phyloP scores from a whole-genome alignment of 2,113 vertebrate genomes.

The Octodon degus region DNA sequence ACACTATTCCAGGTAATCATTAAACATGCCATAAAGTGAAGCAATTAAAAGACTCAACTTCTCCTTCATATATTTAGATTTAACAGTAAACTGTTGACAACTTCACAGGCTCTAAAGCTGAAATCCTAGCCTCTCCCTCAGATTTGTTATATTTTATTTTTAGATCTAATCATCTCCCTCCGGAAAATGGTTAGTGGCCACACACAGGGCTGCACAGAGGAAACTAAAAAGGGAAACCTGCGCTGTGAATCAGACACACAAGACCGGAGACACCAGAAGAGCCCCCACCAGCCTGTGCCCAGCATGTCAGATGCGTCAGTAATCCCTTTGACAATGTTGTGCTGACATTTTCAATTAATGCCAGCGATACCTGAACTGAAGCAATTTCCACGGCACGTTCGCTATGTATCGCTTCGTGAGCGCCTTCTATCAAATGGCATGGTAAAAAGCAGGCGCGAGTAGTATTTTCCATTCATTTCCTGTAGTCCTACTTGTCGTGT shows the following conservation, averaged over 20 bases:
- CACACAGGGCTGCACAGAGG: slow-evolving; percentile 78
- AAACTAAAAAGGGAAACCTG: slow-evolving; percentile 72
- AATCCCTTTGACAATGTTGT: background rate
- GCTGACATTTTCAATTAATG: slow-evolving; percentile 70
- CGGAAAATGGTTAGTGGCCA: slow-evolving; percentile 79
- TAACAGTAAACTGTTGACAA: slow-evolving; percentile 79
- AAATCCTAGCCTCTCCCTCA: slow-evolving; percentile 79
- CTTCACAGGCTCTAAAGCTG: slow-evolving; percentile 73
- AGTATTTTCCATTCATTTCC: slow-evolving; percentile 14
- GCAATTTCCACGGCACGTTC: slow-evolving; percentile 13
- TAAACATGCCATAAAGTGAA: slow-evolving; percentile 62
- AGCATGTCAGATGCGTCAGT: slow-evolving; percentile 2
- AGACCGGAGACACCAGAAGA: slow-evolving; percentile 27
- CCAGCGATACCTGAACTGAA: slow-evolving; percentile 58
- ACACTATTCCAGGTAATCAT: slow-evolving; percentile 28
- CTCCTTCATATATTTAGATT: slow-evolving; percentile 76
- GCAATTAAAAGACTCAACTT: slow-evolving; percentile 61
- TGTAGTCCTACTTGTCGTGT: background rate
- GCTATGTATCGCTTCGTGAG: background rate
- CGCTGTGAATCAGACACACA: slow-evolving; percentile 70
- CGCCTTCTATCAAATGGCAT: background rate
- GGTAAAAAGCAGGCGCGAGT: background rate
- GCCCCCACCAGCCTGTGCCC: background rate
- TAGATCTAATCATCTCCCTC: slow-evolving; percentile 83
- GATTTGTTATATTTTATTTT: slow-evolving; percentile 80